Evolutionary conservation across 2,888 invertebrate genomes (phyloP).

Genomic region (Zhuqinia jingwanae): DNA sequence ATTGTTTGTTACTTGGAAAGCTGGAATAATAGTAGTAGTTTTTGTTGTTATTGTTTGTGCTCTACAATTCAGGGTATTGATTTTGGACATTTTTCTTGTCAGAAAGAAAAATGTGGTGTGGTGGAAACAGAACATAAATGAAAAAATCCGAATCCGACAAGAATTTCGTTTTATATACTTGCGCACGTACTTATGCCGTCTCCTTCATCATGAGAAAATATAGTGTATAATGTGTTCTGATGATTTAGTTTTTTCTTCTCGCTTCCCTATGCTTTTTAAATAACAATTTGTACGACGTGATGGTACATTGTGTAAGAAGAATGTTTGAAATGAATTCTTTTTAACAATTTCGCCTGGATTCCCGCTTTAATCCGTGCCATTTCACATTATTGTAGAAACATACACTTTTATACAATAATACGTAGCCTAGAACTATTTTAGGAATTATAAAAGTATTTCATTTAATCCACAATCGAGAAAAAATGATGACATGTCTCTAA

Average conservation of each 20-base stretch:
- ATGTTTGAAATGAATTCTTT: constrained; percentile 29
- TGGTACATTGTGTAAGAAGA: constrained; percentile 14
- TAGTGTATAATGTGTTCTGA: not conserved
- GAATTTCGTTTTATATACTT: not conserved
- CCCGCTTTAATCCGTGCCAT: not conserved
- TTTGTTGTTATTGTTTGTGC: not conserved
- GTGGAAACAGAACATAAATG: not conserved
- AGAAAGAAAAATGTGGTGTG: not conserved
- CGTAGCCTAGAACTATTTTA: not conserved
- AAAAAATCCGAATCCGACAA: too few relatives aligned
- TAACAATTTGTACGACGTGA: not conserved
- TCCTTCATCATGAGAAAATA: not conserved
- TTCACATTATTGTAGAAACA: too few relatives aligned
- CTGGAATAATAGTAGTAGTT: not conserved
- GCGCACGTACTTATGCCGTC: not conserved
- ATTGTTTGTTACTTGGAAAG: not conserved
- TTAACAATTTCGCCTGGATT: not conserved
- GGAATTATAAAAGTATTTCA: constrained; percentile 30
- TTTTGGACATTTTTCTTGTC: not conserved
- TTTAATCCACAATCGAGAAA: constrained; percentile 11
- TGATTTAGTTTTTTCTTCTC: not conserved
- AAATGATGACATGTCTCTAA: constrained; percentile 7
- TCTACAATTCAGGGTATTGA: not conserved
- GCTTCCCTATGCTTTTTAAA: not conserved
- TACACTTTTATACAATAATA: too few relatives aligned